Conservation (phyloP, 1,140 invertebrate species). For the Ceratosolen fusciceps region DNA sequence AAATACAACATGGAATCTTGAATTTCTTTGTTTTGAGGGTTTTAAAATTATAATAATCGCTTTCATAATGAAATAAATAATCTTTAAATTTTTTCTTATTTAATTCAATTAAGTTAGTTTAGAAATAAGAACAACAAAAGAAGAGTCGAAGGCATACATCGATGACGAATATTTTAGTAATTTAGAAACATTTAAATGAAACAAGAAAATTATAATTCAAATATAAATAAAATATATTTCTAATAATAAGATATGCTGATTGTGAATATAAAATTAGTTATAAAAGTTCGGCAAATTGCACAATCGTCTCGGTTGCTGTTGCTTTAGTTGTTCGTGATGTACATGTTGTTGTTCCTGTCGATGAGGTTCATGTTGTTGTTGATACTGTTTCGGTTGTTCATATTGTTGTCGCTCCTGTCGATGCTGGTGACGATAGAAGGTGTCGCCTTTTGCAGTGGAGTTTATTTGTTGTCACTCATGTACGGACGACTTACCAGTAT, state of each 20-base stretch:
- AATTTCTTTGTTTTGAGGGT: not conserved
- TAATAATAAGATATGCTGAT: not conserved
- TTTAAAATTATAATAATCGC: not conserved
- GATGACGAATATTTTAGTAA: not conserved
- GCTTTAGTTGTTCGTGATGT: constrained; percentile 47
- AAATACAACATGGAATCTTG: not conserved
- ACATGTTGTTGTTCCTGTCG: constrained; percentile 23
- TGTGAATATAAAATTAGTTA: constrained; percentile 54
- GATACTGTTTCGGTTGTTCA: constrained; percentile 41
- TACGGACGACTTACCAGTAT: constrained; percentile 56
- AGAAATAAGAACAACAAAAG: not conserved
- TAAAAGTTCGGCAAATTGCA: constrained; percentile 70
- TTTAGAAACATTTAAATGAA: not conserved
- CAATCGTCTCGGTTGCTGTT: constrained; percentile 62
- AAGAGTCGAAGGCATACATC: not conserved
- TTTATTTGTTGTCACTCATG: constrained; percentile 68
- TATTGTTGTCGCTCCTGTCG: constrained; percentile 52
- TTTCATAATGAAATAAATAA: not conserved
- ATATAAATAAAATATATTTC: not conserved
- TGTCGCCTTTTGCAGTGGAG: constrained; percentile 54
- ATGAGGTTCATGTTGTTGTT: constrained; percentile 48
- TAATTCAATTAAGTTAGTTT: not conserved
- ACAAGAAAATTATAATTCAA: not conserved
- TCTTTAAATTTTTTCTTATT: not conserved
- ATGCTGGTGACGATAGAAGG: constrained; percentile 51